Conservation (phyloP, 2,888 invertebrate species). For the Sphaeridia pumilis region DNA sequence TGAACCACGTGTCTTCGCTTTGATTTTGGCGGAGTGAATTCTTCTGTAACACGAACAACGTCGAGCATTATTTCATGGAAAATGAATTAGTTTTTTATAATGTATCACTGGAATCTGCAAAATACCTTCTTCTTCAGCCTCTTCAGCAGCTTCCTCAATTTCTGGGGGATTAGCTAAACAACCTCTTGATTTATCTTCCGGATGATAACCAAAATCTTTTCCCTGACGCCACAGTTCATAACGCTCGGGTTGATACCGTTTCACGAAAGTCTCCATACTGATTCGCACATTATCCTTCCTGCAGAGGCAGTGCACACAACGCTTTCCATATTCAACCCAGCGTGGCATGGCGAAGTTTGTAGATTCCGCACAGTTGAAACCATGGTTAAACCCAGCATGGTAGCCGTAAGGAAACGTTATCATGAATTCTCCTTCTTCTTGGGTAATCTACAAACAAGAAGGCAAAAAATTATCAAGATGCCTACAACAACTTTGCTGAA, state of each 20-base stretch:
- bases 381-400: constrained; percentile 97
- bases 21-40: constrained; percentile 5
- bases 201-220: constrained; percentile 79
- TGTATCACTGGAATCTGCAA: too few species aligned
- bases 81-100: too few species aligned
- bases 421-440: constrained; percentile 94
- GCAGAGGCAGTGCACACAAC: constrained; percentile 75
- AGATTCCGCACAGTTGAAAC: constrained; percentile 97
- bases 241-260: constrained; percentile 51
- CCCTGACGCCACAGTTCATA: constrained; percentile 87
- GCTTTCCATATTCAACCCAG: constrained; percentile 98
- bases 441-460: constrained; percentile 58
- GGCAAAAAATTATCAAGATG: too few species aligned
- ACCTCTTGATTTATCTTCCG: constrained; percentile 65
- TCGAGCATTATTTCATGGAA: too few species aligned
- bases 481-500: too few species aligned
- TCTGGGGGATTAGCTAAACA: constrained; percentile 62
- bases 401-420: constrained; percentile 99
- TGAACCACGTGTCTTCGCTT: constrained; percentile 18
- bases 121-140: constrained; percentile 6
- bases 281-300: constrained; percentile 47
- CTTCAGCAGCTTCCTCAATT: constrained; percentile 4
- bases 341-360: constrained; percentile 96
- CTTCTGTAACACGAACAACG: too few species aligned
- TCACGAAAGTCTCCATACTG: constrained; percentile 97